phyloP scores from a whole-genome alignment of 2,113 vertebrate genomes.

The Cyanoramphus novaezelandiae region DNA sequence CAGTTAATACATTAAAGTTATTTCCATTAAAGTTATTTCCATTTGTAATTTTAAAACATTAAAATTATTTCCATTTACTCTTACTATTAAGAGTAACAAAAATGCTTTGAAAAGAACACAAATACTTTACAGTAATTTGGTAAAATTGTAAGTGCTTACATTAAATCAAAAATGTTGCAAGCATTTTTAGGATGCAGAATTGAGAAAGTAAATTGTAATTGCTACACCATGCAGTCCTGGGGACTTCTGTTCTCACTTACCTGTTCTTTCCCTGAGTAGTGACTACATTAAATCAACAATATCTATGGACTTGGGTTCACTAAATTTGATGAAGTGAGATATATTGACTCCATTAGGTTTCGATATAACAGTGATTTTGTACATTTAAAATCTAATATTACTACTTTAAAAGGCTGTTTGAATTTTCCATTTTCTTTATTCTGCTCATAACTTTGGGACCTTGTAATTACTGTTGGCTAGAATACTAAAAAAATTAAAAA shows the following conservation, averaged over 20 bases:
- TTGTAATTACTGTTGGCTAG: neutral
- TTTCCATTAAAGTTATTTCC: neutral
- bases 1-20: neutral
- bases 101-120: neutral
- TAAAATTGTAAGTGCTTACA: neutral
- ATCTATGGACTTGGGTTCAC: neutral
- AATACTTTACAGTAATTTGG: neutral
- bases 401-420: neutral
- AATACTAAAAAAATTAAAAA: neutral
- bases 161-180: neutral
- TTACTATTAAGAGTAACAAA: neutral
- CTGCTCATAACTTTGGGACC: neutral
- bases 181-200: neutral
- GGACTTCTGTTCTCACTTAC: neutral
- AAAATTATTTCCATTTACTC: neutral
- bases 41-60: neutral
- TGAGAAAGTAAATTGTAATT: neutral
- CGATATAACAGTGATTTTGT: neutral
- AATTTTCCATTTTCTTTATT: neutral
- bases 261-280: neutral
- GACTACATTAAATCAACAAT: neutral
- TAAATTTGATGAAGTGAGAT: neutral
- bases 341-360: neutral
- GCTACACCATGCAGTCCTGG: neutral
- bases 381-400: neutral